phyloP scores from a whole-genome alignment of 2,113 vertebrate species.

The Hemiscyllium ocellatum region DNA sequence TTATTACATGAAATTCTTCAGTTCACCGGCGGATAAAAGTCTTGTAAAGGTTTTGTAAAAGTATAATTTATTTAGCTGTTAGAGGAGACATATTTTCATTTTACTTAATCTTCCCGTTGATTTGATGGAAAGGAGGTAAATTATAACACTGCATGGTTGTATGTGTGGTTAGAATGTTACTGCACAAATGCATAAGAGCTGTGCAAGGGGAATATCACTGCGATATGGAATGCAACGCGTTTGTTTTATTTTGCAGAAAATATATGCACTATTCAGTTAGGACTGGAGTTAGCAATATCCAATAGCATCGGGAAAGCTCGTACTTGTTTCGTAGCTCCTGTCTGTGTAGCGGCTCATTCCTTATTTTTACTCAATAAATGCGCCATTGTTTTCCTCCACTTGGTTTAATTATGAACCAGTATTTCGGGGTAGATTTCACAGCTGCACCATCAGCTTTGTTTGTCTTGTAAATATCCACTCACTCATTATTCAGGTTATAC shows the following conservation, averaged over 20 bases:
- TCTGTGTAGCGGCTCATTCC: background rate
- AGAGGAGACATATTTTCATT: background rate
- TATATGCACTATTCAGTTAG: background rate
- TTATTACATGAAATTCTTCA: background rate
- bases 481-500: background rate
- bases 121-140: background rate
- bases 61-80: background rate
- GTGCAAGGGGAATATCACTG: background rate
- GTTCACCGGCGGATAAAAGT: background rate
- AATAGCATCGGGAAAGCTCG: background rate
- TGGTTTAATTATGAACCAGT: conserved; percentile 6
- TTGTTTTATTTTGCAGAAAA: background rate
- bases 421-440: background rate
- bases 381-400: background rate
- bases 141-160: background rate
- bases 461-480: background rate
- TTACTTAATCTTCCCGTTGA: too few relatives aligned
- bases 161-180: background rate
- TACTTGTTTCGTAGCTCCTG: background rate
- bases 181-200: background rate
- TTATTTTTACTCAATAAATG: background rate
- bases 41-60: background rate
- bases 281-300: background rate
- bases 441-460: conserved; percentile 2
- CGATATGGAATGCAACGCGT: background rate